phyloP scores from a whole-genome alignment of 2,113 vertebrate species.

The Gobius niger region DNA sequence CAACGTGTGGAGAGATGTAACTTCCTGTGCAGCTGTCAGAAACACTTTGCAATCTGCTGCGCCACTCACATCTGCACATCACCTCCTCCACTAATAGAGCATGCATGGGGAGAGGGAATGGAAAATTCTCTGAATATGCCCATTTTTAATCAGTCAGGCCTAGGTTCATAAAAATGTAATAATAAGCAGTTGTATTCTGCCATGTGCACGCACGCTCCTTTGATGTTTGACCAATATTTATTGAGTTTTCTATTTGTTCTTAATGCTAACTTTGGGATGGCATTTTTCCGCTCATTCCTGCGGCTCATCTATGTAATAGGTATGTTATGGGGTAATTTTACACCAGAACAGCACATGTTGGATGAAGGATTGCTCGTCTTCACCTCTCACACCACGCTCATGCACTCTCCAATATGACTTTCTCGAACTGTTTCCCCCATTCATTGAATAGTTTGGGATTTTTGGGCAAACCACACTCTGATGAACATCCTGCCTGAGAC shows the following conservation, averaged over 20 bases:
- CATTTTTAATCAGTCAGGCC: slow-evolving; percentile 50
- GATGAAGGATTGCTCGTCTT: slow-evolving; percentile 38
- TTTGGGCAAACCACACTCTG: slow-evolving; percentile 72
- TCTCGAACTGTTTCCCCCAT: slow-evolving; percentile 47
- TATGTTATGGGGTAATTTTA: slow-evolving; percentile 51
- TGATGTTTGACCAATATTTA: slow-evolving; percentile 20
- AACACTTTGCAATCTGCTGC: slow-evolving; percentile 56
- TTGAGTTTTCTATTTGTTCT: slow-evolving; percentile 30
- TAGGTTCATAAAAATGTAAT: slow-evolving; percentile 39
- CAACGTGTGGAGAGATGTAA: slow-evolving; percentile 67
- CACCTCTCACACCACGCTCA: slow-evolving; percentile 22
- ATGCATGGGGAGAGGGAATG: slow-evolving; percentile 32
- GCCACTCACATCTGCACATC: slow-evolving; percentile 53
- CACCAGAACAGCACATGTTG: slow-evolving; percentile 38
- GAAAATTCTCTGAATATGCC: slow-evolving; percentile 48
- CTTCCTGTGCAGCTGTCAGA: slow-evolving; percentile 78
- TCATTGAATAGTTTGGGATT: slow-evolving; percentile 70
- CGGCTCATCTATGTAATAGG: slow-evolving; percentile 39
- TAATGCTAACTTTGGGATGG: slow-evolving; percentile 34
- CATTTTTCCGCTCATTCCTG: slow-evolving; percentile 54
- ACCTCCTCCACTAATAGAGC: slow-evolving; percentile 46
- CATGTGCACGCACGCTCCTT: slow-evolving; percentile 14
- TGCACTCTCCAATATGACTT: slow-evolving; percentile 52
- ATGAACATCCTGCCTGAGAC: slow-evolving; percentile 74
- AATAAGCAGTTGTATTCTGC: slow-evolving; percentile 27